These are phyloP conservation scores for Pipistrellus pipistrellus DNA, from an alignment of 2,797 vertebrate species.

Conservation along the genomic window DNA sequence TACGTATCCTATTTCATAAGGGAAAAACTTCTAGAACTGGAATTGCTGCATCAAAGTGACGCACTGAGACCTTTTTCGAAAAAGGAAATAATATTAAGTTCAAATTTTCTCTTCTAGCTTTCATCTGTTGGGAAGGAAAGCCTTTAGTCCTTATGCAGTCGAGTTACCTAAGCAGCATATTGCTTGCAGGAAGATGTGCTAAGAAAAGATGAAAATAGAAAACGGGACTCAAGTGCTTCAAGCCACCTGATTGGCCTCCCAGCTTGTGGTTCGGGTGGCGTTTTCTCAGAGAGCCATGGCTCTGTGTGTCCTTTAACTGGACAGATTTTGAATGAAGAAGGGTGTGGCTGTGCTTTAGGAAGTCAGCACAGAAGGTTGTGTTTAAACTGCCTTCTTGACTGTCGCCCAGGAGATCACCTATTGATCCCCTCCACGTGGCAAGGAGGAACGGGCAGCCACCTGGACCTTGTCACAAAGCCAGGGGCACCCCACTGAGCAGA, in stretches of 20 bases:
- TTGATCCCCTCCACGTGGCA: neutral
- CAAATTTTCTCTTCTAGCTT: slow-evolving; percentile 56
- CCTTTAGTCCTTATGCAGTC: neutral
- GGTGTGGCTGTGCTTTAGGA: neutral
- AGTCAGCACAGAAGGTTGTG: neutral
- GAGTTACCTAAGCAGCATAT: neutral
- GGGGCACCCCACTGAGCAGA: neutral
- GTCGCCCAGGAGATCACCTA: neutral
- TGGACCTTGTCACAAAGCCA: neutral
- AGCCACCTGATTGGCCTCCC: neutral
- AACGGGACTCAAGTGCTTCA: neutral
- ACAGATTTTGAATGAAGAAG: neutral
- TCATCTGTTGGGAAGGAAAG: neutral
- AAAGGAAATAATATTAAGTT: slow-evolving; percentile 42
- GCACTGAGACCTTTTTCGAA: neutral
- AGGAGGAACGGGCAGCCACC: neutral
- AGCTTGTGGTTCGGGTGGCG: neutral
- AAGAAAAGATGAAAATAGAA: slow-evolving; percentile 22
- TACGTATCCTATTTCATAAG: neutral
- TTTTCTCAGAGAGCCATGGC: neutral
- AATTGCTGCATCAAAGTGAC: neutral
- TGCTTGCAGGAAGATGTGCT: neutral
- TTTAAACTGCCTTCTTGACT: neutral
- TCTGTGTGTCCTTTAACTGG: neutral
- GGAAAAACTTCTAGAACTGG: neutral